Evolutionary conservation across 1,140 invertebrate genomes (phyloP), one percentile per base, ranked within the genome.

Genomic region (Drosophila ananassae): DNA sequence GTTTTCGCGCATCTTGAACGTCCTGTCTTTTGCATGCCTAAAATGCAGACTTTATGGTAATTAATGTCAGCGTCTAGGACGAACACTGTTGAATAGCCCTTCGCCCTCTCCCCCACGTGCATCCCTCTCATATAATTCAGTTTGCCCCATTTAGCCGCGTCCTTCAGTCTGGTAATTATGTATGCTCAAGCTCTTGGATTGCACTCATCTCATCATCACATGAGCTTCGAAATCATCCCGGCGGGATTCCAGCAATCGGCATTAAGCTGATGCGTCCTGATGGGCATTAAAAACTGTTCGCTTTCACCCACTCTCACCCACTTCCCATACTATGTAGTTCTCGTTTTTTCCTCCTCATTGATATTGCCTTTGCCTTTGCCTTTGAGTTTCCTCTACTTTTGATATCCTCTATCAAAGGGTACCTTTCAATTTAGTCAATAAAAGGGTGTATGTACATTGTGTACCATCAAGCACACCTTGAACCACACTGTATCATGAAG

Each of bases 31-130:
- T 22, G 73, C 58, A 66, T 48, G 28, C 41, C n/a, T 34, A 56
- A 73, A 77, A 56, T 50, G 63, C 17, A 57, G 54, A 57, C 24
- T 69, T 69, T 39, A 82, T 78, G 55, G 46, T 81, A 78, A 78
- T 69, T 82, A 63, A 74, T 37, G 63, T 9, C 17, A 1, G 7
- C 22, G 50, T 56, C 28, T 37, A 17, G 30, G 17, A 5, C 56
- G 52, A 24, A 10, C 24, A 55, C 62, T 28, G 52, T 13, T 44
- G 13, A 13, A 13, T 1, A 37, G 39, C 7, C 41, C 32, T 39
- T 13, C 48, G 13, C 22, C 30, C 46, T 22, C 9, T 24, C 3
- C 1, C 44, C 1, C 50, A 30, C 8, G 6, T 25, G 39, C 48
- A 17, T 13, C 57, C 3, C 28, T 17, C 32, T 8, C 34, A 37